Evolutionary conservation across 2,797 vertebrate genomes (phyloP).

Genomic region (Cuniculus paca): DNA sequence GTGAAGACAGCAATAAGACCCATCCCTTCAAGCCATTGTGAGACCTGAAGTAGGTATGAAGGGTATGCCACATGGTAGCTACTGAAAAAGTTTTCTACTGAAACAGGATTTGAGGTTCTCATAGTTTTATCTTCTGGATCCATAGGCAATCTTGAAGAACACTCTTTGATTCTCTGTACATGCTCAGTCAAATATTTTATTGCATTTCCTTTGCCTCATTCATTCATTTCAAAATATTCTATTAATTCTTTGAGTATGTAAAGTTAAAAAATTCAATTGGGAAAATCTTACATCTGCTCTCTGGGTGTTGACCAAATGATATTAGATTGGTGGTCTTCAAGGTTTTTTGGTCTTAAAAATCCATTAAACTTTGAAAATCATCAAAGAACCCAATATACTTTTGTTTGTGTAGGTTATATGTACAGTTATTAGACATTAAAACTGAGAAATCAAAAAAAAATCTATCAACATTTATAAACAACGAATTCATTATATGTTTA

Average conservation of each 20-base stretch:
- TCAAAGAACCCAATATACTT: not conserved
- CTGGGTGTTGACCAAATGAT: not conserved
- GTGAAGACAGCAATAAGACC: not conserved
- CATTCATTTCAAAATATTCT: constrained; percentile 17
- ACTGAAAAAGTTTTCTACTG: not conserved
- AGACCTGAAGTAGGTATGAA: not conserved
- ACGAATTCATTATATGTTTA: not conserved
- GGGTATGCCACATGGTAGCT: not conserved
- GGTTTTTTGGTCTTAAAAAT: not conserved
- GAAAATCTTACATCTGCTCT: not conserved
- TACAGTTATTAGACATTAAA: constrained; percentile 30
- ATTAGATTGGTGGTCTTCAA: not conserved
- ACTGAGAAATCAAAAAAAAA: constrained; percentile 8
- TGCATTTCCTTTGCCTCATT: not conserved
- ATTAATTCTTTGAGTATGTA: constrained; percentile 36
- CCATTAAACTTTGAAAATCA: not conserved
- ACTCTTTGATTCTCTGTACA: not conserved
- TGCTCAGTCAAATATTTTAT: not conserved
- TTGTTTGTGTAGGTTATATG: constrained; percentile 2
- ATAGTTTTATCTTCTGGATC: not conserved
- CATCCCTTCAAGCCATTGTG: not conserved
- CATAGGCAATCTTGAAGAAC: not conserved
- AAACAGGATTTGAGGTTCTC: not conserved
- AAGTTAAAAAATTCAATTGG: not conserved
- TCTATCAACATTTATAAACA: constrained; percentile 18